Evolutionary conservation across 2,888 invertebrate species (phyloP).

Genomic region (Ennomos fuscantarius): DNA sequence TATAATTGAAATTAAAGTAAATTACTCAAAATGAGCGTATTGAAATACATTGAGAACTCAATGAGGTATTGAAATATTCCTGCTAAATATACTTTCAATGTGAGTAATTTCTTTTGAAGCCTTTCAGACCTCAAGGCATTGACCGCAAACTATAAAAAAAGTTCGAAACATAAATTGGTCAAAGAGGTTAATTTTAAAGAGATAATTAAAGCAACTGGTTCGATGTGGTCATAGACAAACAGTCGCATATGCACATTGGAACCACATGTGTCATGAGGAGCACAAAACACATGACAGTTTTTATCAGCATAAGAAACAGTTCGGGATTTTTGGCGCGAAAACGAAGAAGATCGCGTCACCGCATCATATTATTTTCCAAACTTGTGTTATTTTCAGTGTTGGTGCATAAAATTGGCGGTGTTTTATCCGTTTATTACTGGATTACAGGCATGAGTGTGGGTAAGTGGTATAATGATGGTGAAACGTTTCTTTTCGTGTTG

Average conservation of each 20-base stretch:
- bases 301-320: slow-evolving; percentile 26
- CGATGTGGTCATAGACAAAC: slow-evolving; percentile 10
- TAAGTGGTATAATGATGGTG: no score
- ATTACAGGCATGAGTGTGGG: no score
- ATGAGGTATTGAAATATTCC: slow-evolving; percentile 35
- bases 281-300: slow-evolving; percentile 49
- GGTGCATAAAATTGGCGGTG: no score
- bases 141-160: slow-evolving; percentile 13
- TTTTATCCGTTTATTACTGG: no score
- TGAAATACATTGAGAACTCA: slow-evolving; percentile 27
- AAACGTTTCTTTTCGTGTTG: no score
- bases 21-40: slow-evolving; percentile 34
- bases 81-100: slow-evolving; percentile 24
- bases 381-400: no score
- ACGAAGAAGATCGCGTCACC: no score
- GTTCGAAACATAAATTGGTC: slow-evolving; percentile 2
- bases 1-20: slow-evolving; percentile 40
- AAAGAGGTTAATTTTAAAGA: slow-evolving; percentile 2
- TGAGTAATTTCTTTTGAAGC: slow-evolving; percentile 19
- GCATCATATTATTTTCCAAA: no score
- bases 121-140: slow-evolving; percentile 12
- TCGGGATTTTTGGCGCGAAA: no score
- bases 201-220: no score
- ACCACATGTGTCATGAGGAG: slow-evolving; percentile 52
- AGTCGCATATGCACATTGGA: slow-evolving; percentile 44